Evolutionary conservation across 53 echinoderm and acorn worm species (phyloP).

Genomic region (Henricia sp.): DNA sequence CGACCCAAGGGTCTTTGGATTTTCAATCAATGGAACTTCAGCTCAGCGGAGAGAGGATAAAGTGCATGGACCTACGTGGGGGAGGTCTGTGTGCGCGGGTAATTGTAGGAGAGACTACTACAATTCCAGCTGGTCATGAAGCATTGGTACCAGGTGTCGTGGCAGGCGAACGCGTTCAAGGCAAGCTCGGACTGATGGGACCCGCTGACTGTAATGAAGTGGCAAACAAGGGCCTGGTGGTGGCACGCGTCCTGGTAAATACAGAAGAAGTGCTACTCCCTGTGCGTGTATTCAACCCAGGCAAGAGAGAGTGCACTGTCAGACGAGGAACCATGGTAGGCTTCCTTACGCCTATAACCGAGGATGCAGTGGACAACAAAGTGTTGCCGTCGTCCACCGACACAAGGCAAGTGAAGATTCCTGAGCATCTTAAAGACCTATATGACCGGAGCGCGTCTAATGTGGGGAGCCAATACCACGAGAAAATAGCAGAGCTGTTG

Average conservation of each 20-base stretch:
- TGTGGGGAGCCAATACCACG: background rate
- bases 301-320: conserved; percentile 21
- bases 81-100: conserved; percentile 18
- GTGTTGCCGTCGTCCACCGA: too few species aligned
- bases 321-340: conserved; percentile 13
- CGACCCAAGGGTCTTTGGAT: conserved; percentile 8
- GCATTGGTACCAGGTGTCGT: conserved; percentile 14
- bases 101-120: conserved; percentile 27
- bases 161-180: background rate
- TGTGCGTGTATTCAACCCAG: conserved; percentile 47
- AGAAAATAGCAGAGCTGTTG: conserved; percentile 3
- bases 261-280: conserved; percentile 30
- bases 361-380: background rate
- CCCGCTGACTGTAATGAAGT: conserved; percentile 17
- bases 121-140: conserved; percentile 39
- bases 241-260: conserved; percentile 45
- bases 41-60: conserved; percentile 24
- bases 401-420: too few species aligned
- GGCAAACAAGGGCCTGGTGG: conserved; percentile 25
- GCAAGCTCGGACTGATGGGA: conserved; percentile 18
- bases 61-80: conserved; percentile 15
- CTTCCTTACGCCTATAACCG: conserved; percentile 3
- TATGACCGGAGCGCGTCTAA: background rate
- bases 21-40: conserved; percentile 4
- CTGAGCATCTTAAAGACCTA: background rate